A percentile compares a stretch with the other conserved stretches of the same genome.
Conservation (phyloP, 2,888 invertebrate species). For the Pollenia labialis region DNA sequence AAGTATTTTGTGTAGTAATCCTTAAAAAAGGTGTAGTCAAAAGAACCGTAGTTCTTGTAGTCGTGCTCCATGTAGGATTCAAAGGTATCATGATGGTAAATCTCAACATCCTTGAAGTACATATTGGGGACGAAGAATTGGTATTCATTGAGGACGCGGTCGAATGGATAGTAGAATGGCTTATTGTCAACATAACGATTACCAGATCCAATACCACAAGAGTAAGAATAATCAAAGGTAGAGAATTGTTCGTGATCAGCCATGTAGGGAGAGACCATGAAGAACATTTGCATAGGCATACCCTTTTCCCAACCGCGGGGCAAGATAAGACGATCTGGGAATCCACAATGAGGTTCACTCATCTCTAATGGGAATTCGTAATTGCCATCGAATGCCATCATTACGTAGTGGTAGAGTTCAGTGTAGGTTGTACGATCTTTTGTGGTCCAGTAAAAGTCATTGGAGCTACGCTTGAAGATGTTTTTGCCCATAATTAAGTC, state of each 20-base stretch:
- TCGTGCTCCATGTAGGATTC: conserved; percentile 75
- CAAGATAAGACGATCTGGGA: conserved; percentile 87
- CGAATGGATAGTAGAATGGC: conserved; percentile 89
- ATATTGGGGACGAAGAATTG: conserved; percentile 88
- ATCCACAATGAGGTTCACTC: conserved; percentile 85
- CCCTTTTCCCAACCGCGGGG: conserved; percentile 87
- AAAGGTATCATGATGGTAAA: conserved; percentile 75
- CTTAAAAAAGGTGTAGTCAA: conserved; percentile 74
- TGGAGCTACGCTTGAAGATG: conserved; percentile 77
- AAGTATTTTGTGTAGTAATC: conserved; percentile 72
- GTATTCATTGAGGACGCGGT: conserved; percentile 86
- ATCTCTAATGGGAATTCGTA: conserved; percentile 83
- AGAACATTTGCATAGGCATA: conserved; percentile 87
- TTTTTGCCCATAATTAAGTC: conserved; percentile 85
- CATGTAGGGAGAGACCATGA: conserved; percentile 85
- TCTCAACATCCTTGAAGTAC: conserved; percentile 86
- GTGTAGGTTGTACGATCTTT: conserved; percentile 85
- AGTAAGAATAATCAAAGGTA: conserved; percentile 84
- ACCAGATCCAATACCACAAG: conserved; percentile 85
- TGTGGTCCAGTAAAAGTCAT: conserved; percentile 82
- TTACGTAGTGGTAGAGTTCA: conserved; percentile 84
- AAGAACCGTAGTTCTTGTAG: conserved; percentile 74
- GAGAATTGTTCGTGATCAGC: conserved; percentile 79
- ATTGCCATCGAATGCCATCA: conserved; percentile 84
- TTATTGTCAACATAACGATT: conserved; percentile 85